Percentiles rank a stretch among this genome's conserved stretches.
Evolutionary conservation across 2,113 vertebrate species (phyloP).

Genomic region (Penelope pileata): DNA sequence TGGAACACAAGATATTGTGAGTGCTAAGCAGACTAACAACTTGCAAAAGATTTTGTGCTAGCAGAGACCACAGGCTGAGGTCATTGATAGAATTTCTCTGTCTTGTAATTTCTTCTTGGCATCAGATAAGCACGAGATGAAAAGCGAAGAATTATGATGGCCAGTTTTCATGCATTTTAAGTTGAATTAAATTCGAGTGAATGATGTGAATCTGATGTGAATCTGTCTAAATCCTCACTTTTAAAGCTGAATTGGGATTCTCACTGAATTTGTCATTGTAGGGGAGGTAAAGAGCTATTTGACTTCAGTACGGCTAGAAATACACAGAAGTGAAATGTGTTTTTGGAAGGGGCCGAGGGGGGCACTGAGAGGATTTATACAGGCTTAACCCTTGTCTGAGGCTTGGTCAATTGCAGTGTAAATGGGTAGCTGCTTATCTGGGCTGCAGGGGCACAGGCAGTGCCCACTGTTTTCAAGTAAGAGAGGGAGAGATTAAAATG

Average conservation of each 20-base stretch:
- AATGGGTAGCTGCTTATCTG: neutral
- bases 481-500: neutral
- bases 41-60: neutral
- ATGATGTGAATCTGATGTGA: neutral
- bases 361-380: neutral
- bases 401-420: neutral
- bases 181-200: neutral
- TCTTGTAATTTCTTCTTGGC: neutral
- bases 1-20: neutral
- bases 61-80: neutral
- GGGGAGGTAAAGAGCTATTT: neutral
- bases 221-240: neutral
- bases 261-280: slow-evolving; percentile 26
- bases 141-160: neutral
- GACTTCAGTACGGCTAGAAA: neutral
- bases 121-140: neutral
- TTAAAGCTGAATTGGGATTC: slow-evolving; percentile 28
- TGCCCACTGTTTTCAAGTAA: neutral
- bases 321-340: neutral
- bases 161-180: neutral
- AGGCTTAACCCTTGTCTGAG: neutral
- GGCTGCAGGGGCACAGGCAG: neutral
- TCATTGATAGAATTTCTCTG: neutral
- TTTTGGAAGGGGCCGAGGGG: neutral
- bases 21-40: neutral